Percentiles rank a stretch among this genome's conserved stretches.
Evolutionary conservation across 2,113 vertebrate species (phyloP).

Genomic region (Oreochromis spilurus): DNA sequence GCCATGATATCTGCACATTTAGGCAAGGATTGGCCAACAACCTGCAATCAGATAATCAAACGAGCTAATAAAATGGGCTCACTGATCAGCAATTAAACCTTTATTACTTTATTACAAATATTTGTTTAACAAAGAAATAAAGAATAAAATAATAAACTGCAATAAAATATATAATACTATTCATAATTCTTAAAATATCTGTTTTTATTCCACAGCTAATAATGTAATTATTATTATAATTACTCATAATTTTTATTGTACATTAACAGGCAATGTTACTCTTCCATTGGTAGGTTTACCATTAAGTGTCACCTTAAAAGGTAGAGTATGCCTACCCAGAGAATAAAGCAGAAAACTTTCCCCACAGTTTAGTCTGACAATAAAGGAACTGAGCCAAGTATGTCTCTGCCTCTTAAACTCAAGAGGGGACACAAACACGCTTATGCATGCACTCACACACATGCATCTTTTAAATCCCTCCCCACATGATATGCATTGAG

Average conservation of each 20-base stretch:
- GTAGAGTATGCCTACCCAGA: background rate
- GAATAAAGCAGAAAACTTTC: conserved; percentile 16
- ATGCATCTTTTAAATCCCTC: background rate
- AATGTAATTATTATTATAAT: background rate
- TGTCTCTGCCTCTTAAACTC: conserved; percentile 33
- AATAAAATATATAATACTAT: background rate
- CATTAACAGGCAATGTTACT: background rate
- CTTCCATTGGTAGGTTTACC: background rate
- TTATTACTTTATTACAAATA: background rate
- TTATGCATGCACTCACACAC: background rate
- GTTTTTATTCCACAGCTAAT: background rate
- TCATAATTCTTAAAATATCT: background rate
- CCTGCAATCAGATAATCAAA: background rate
- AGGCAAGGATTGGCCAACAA: background rate
- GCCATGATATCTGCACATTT: background rate
- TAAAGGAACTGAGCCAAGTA: conserved; percentile 28
- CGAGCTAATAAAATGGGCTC: background rate
- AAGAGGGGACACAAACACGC: conserved; percentile 13
- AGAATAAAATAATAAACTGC: background rate
- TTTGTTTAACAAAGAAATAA: background rate
- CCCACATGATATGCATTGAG: conserved; percentile 17
- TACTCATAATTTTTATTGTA: background rate
- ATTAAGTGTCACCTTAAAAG: background rate
- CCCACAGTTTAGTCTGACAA: conserved; percentile 9
- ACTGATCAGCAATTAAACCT: background rate